A percentile compares a stretch with the other conserved stretches of the same genome.
Evolutionary conservation across 2,888 invertebrate genomes (phyloP).

Genomic region (Chouioia cunea): DNA sequence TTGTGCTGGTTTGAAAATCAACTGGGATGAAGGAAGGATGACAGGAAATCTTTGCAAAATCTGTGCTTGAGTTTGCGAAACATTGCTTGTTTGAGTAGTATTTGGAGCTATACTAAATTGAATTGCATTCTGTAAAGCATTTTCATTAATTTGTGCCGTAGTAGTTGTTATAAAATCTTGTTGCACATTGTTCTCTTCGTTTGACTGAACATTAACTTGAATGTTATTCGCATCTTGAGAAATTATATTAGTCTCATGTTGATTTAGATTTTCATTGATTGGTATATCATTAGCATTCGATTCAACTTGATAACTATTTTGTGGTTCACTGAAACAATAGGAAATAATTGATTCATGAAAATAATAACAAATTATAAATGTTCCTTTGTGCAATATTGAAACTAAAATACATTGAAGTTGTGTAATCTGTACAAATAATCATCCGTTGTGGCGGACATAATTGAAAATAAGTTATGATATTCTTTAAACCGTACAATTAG

Average conservation of each 20-base stretch:
- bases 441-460: too few species aligned
- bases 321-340: conserved; percentile 14
- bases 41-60: conserved; percentile 58
- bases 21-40: conserved; percentile 61
- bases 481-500: too few species aligned
- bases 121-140: conserved; percentile 50
- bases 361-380: conserved; percentile 1
- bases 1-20: conserved; percentile 59
- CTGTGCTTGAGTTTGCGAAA: conserved; percentile 55
- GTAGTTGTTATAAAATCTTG: conserved; percentile 28
- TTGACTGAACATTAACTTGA: conserved; percentile 14
- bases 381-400: conserved; percentile 1
- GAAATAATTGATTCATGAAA: neutral
- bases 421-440: too few species aligned
- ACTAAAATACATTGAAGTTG: neutral
- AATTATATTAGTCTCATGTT: conserved; percentile 44
- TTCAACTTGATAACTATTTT: conserved; percentile 36
- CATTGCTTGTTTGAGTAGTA: conserved; percentile 38
- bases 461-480: too few species aligned
- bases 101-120: conserved; percentile 48
- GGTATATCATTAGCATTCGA: conserved; percentile 20
- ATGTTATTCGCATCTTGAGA: conserved; percentile 40
- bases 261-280: conserved; percentile 19
- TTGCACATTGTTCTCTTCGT: conserved; percentile 18
- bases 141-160: conserved; percentile 39